Conservation (phyloP, 2,113 vertebrate species). For the Catharus fuscescens region DNA sequence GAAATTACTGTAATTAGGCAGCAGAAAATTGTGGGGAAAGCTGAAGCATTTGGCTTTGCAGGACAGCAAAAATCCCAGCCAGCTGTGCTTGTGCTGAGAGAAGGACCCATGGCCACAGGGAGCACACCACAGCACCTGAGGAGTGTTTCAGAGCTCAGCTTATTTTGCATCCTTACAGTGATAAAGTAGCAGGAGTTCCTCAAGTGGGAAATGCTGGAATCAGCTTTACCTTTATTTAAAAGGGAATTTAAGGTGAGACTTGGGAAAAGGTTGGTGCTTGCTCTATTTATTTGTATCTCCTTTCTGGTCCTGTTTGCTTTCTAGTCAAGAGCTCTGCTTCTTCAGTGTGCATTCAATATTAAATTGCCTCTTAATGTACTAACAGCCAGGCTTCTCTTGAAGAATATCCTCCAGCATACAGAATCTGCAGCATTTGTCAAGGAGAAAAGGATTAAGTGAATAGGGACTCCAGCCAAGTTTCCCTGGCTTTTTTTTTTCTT, state of each 20-base stretch:
- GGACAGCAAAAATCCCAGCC: not conserved
- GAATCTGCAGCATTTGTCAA: slow-evolving; percentile 49
- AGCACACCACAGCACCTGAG: not conserved
- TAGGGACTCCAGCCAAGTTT: slow-evolving; percentile 25
- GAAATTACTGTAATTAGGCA: too few species aligned
- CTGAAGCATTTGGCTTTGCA: not conserved
- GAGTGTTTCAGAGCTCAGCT: not conserved
- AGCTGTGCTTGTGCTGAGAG: not conserved
- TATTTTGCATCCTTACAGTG: not conserved
- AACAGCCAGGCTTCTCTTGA: slow-evolving; percentile 40
- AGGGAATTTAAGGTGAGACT: slow-evolving; percentile 38
- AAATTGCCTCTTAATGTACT: slow-evolving; percentile 61
- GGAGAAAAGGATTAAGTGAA: slow-evolving; percentile 48
- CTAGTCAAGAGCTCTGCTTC: slow-evolving; percentile 42
- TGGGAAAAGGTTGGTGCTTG: not conserved
- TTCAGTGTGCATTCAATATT: slow-evolving; percentile 53
- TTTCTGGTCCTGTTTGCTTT: slow-evolving; percentile 35
- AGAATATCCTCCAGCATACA: slow-evolving; percentile 30
- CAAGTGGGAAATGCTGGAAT: not conserved
- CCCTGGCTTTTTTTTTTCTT: not conserved
- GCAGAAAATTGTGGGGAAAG: not conserved
- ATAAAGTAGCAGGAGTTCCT: not conserved
- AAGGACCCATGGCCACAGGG: not conserved
- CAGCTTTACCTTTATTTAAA: not conserved
- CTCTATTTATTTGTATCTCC: slow-evolving; percentile 25